phyloP scores from a whole-genome alignment of 2,797 vertebrate genomes.

The Oreochromis mossambicus region DNA sequence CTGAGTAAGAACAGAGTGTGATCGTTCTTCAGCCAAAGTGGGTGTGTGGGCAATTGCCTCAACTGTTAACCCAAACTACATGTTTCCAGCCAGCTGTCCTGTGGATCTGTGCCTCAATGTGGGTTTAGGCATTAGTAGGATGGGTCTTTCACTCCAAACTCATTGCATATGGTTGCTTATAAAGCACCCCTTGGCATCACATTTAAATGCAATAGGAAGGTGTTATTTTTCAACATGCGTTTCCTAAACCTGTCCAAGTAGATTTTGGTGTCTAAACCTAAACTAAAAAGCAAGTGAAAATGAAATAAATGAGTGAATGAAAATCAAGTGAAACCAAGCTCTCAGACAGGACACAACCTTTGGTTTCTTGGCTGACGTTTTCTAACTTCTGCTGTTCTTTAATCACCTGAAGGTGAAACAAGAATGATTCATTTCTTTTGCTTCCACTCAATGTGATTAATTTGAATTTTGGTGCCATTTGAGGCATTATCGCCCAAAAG shows the following conservation, averaged over 20 bases:
- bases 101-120: background rate
- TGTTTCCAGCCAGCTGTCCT: background rate
- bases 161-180: background rate
- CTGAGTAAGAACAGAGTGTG: background rate
- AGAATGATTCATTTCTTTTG: background rate
- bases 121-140: background rate
- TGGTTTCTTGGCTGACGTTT: background rate
- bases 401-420: background rate
- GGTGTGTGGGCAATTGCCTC: background rate
- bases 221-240: background rate
- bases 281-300: background rate
- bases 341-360: background rate
- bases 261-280: background rate
- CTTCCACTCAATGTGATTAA: background rate
- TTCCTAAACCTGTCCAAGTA: background rate
- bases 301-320: background rate
- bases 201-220: background rate
- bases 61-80: background rate
- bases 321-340: background rate
- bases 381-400: background rate
- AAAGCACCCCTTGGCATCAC: background rate
- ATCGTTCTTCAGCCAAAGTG: background rate
- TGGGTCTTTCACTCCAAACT: background rate
- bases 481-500: background rate
- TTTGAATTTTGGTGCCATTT: background rate